A percentile compares a stretch with the other conserved stretches of the same genome.
Conservation (phyloP, 2,797 vertebrate species). For the Astyanax mexicanus region DNA sequence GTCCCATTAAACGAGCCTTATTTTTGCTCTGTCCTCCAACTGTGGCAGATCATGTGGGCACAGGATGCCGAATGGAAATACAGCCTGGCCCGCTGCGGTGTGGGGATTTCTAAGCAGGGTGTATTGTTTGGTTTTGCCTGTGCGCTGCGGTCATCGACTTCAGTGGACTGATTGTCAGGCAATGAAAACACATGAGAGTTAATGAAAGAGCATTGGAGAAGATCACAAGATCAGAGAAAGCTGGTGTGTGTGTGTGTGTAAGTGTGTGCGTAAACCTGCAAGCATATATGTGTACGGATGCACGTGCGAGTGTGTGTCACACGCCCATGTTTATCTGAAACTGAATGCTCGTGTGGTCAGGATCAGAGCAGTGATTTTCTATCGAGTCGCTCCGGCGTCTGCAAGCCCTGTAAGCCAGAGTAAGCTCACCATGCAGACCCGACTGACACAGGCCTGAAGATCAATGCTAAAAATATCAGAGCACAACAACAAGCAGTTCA, state of each 20-base stretch:
- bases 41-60: constrained; percentile 28
- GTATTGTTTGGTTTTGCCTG: constrained; percentile 54
- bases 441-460: not conserved
- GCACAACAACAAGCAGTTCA: not conserved
- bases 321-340: constrained; percentile 54
- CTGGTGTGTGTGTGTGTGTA: constrained; percentile 23
- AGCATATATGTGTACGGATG: not conserved
- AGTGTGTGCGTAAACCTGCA: not conserved
- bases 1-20: constrained; percentile 23
- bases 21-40: constrained; percentile 25
- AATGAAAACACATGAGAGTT: constrained; percentile 51
- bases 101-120: constrained; percentile 48
- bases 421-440: not conserved
- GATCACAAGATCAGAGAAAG: constrained; percentile 43
- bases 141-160: constrained; percentile 37
- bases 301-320: constrained; percentile 40
- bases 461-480: constrained; percentile 18
- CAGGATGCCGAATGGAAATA: constrained; percentile 45
- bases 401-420: constrained; percentile 40
- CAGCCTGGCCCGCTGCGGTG: constrained; percentile 35
- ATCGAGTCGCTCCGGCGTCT: constrained; percentile 33
- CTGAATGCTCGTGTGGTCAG: constrained; percentile 52
- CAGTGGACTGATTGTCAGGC: constrained; percentile 42
- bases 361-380: constrained; percentile 38
- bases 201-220: constrained; percentile 39